phyloP scores from a whole-genome alignment of 2,797 vertebrate genomes.

The Sandelia bainsii region DNA sequence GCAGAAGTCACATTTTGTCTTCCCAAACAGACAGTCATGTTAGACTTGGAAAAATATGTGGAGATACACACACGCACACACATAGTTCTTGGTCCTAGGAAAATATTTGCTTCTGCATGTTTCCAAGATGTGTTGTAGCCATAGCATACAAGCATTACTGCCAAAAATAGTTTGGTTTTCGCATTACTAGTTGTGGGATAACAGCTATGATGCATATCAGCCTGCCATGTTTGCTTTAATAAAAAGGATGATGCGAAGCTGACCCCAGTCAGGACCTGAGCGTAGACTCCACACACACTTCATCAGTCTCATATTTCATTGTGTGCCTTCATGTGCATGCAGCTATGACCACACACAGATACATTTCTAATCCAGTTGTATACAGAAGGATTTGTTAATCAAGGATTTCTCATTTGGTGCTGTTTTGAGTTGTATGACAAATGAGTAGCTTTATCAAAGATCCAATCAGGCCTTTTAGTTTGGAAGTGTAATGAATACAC shows the following conservation, averaged over 20 bases:
- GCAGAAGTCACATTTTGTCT: conserved; percentile 51
- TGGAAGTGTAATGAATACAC: conserved; percentile 66
- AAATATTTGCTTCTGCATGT: conserved; percentile 82
- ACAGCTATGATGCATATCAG: conserved; percentile 79
- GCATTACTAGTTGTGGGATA: conserved; percentile 73
- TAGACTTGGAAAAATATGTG: conserved; percentile 20
- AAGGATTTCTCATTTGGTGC: conserved; percentile 54
- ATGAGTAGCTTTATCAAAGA: conserved; percentile 72
- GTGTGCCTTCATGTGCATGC: conserved; percentile 46
- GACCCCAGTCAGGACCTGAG: conserved; percentile 64
- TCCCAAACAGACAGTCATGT: conserved; percentile 36
- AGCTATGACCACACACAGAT: conserved; percentile 77
- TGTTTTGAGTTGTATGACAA: conserved; percentile 62
- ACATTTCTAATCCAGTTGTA: conserved; percentile 52
- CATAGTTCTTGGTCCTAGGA: conserved; percentile 69
- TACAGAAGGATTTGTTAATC: conserved; percentile 62
- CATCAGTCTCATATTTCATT: conserved; percentile 68
- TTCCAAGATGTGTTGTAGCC: conserved; percentile 77
- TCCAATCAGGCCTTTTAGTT: conserved; percentile 65
- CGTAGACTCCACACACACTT: conserved; percentile 60
- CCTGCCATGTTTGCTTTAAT: conserved; percentile 84
- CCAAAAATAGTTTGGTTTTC: conserved; percentile 77
- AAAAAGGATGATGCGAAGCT: conserved; percentile 76
- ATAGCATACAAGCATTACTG: conserved; percentile 64
- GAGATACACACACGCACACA: conserved; percentile 31